Base-by-base conservation (phyloP, 2,113 vertebrate genomes). In the Rhagologus leucostigma region DNA sequence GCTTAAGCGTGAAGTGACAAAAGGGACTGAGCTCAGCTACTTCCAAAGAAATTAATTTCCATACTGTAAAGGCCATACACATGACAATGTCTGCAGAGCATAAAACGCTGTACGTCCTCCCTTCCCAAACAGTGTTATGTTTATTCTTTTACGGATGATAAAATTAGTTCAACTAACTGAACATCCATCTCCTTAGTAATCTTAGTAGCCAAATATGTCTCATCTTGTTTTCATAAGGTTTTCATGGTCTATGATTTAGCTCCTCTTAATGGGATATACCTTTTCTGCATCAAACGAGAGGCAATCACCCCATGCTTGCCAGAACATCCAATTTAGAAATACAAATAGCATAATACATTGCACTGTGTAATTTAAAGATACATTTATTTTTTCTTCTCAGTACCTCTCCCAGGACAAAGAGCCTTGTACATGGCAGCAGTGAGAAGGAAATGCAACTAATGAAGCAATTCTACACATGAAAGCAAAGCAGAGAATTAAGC, bases 391-490 rank as follows among this genome's bases (percentile, higher is more conserved):
- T 60, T 10, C 26, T 33, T 77, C 64, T 26, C 21, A 73, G 18
- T 59, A 32, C 11, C 27, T 39, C 49, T 81, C 39, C 42, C 30
- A 47, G 52, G 47, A 62, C 39, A 77, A 70, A 39, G 3, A 49
- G 16, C 33, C 24, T 70, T 1, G 0, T 14, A 74, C 13, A 7
- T 2, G 5, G 37, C 50, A 82, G 29, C 24, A 52, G 7, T 10
- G 8, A 79, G 50, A 73, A 80, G 18, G 37, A 87, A 84, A 80
- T 2, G 1, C 10, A 59, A 52, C 15, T 50, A 41, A 60, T 7
- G 27, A 85, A 64, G 35, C 42, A 71, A 47, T 52, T 33, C 39
- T 23, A 82, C 13, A n/a, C 0, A 1, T 24, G 23, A 74, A 84
- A 89, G 69, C 26, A 63, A 93, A 60, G 33, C 15, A 79, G 35